Base-by-base conservation (phyloP, 1,140 invertebrate genomes). In the Epicauta chinensis region DNA sequence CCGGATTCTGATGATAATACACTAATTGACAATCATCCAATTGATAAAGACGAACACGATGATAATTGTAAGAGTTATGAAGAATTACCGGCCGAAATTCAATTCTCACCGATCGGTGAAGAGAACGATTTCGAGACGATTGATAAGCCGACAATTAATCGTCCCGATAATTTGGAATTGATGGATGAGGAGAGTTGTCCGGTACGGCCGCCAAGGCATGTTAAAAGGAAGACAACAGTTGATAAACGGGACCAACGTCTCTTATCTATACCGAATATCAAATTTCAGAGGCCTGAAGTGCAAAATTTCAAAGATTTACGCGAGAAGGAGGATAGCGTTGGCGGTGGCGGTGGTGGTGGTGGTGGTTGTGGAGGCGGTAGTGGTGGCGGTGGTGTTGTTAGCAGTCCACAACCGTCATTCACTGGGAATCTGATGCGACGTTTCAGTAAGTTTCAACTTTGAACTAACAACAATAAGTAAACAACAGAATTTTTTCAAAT, bases 401-500 rank as follows among this genome's bases (percentile, higher is more conserved):
- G 23, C 23, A 64, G 59, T 45, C 70, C 59, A 31, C 73, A 68
- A 59, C 73, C 76, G 16, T 76, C 80, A 41, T 83, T 84, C 71
- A 78, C 82, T 56, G 81, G 82, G 63, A 84, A 79, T 76, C 74
- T 89, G 61, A 86, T 86, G 75, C 80, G 86, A 69, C 80, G 84
- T 77, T 86, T 89, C 81, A 87, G 87, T 90, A 88, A 90, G 87
- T 90, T 79, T 78, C 67, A 61, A 72, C 52, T 71, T 59, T 62
- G 52, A 36, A 48, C 41, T 42, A n/a, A 11, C 30, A 14, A 14
- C 37, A n/a, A n/a, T n/a, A n/a, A n/a, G 23, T 47, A 42, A 10
- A 32, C n/a, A 35, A 30, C 5, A n/a, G 1, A 12, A 34, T 34
- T 34, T n/a, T 12, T 30, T 30, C 29, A 30, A 30, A 30, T 30